Evolutionary conservation across 2,113 vertebrate species (phyloP).

Genomic region (Rhea pennata): DNA sequence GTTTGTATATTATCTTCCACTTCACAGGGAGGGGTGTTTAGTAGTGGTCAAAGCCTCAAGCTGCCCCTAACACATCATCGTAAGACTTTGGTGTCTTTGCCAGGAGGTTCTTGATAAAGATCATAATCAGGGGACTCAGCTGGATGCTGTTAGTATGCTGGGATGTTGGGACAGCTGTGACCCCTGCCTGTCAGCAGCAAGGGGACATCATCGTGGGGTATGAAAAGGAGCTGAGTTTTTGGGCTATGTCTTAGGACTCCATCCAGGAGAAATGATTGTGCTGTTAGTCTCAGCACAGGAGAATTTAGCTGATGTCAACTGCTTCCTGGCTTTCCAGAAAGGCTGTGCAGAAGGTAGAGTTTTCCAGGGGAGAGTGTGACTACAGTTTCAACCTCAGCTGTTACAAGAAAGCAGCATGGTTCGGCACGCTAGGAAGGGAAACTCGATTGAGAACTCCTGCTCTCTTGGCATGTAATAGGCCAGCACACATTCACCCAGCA

Average conservation of each 20-base stretch:
- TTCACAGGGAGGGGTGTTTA: neutral
- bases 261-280: neutral
- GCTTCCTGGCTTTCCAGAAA: neutral
- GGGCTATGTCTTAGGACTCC: neutral
- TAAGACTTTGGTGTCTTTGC: neutral
- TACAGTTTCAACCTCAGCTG: neutral
- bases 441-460: neutral
- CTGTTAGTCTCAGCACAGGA: neutral
- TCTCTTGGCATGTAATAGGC: neutral
- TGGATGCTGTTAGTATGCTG: fast-evolving
- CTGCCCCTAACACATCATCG: fast-evolving
- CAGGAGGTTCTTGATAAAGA: neutral
- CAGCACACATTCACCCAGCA: neutral
- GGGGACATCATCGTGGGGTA: neutral
- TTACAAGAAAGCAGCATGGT: neutral
- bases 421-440: neutral
- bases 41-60: neutral
- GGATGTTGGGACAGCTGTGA: neutral
- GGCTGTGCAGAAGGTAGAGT: neutral
- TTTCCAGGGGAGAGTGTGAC: neutral
- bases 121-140: neutral
- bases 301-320: neutral
- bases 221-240: neutral
- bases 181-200: neutral
- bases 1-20: neutral